These are phyloP conservation scores for Sebastes matsubarae DNA, from an alignment of 2,797 vertebrate genomes.

Conservation along the genomic window DNA sequence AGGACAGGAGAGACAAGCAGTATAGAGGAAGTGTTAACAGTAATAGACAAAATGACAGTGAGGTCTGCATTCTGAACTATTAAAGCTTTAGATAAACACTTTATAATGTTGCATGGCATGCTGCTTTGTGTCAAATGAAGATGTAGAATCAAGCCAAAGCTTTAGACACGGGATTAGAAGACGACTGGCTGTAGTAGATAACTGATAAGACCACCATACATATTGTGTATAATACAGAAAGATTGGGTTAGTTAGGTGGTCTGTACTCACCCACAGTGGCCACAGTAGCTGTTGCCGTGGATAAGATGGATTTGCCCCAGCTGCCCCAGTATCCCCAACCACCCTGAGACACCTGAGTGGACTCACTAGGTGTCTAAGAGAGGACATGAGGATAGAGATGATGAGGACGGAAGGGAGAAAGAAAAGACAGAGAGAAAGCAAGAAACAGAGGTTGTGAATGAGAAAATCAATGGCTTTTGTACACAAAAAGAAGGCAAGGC, in stretches of 20 bases:
- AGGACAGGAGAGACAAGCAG: neutral
- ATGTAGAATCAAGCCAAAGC: neutral
- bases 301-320: constrained; percentile 95
- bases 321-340: constrained; percentile 97
- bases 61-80: neutral
- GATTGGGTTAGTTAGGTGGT: neutral
- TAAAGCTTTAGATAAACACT: too few relatives aligned
- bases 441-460: neutral
- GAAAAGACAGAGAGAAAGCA: neutral
- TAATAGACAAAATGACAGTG: neutral
- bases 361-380: constrained; percentile 72
- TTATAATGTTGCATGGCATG: too few relatives aligned
- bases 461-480: too few relatives aligned
- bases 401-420: neutral
- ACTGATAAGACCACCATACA: neutral
- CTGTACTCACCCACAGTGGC: constrained; percentile 91
- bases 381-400: neutral
- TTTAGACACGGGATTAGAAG: neutral
- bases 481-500: too few relatives aligned
- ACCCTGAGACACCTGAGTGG: constrained; percentile 79
- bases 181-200: neutral
- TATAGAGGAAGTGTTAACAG: neutral
- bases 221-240: neutral
- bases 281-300: constrained; percentile 93
- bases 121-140: neutral